Evolutionary conservation across 2,113 vertebrate genomes (phyloP).

Genomic region (Leptobrachium ailaonicum): DNA sequence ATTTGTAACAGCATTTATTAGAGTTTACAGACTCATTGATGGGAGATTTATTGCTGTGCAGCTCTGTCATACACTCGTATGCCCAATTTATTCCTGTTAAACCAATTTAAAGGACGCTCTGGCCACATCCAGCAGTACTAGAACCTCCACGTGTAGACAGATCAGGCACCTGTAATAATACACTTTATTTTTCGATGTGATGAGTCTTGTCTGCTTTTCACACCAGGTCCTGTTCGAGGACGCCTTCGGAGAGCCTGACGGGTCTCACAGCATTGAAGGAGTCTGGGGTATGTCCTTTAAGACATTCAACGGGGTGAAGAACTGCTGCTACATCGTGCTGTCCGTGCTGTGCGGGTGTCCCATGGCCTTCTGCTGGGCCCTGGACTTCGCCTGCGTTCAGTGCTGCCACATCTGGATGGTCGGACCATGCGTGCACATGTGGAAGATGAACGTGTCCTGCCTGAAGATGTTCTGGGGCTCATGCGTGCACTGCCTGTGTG

Average conservation of each 20-base stretch:
- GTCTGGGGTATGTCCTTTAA: conserved; percentile 45
- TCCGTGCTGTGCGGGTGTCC: conserved; percentile 47
- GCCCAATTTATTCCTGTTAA: too few relatives aligned
- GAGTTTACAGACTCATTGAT: too few relatives aligned
- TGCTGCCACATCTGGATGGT: conserved; percentile 48
- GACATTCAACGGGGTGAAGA: conserved; percentile 44
- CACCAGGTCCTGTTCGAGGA: conserved; percentile 49
- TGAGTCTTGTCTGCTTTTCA: background rate
- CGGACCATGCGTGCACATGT: conserved; percentile 34
- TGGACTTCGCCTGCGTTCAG: conserved; percentile 45
- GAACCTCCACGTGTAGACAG: too few relatives aligned
- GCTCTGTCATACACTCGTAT: too few relatives aligned
- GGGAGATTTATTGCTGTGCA: too few relatives aligned
- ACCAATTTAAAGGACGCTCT: too few relatives aligned
- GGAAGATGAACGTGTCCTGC: conserved; percentile 46
- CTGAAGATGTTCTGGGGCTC: conserved; percentile 45
- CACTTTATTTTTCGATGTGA: too few relatives aligned
- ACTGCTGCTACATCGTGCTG: conserved; percentile 47
- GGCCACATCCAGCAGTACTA: too few relatives aligned
- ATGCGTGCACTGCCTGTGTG: conserved; percentile 43
- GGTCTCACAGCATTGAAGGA: conserved; percentile 42
- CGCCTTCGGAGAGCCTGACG: conserved; percentile 44
- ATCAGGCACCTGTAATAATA: too few relatives aligned
- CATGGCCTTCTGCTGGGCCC: conserved; percentile 46
- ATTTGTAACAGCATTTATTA: too few relatives aligned